Percentiles rank a stretch among this genome's conserved stretches.
Evolutionary conservation across 2,888 invertebrate genomes (phyloP).

Genomic region (Orgyia antiqua): DNA sequence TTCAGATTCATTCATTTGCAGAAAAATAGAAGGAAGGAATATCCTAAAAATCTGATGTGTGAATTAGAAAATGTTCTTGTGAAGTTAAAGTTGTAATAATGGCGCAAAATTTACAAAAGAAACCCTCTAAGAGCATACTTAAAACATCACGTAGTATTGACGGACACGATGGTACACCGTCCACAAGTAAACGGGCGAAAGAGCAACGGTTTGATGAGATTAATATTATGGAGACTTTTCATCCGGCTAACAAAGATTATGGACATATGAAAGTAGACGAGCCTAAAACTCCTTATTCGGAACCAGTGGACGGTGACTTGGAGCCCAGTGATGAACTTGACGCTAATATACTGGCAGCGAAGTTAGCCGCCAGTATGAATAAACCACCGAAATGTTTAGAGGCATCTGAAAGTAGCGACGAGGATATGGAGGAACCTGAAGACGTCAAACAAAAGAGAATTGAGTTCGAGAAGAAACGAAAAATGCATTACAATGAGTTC

Average conservation of each 20-base stretch:
- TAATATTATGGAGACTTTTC: conserved; percentile 98
- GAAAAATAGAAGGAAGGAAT: too few relatives aligned
- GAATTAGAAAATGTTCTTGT: conserved; percentile 37
- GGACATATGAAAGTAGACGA: conserved; percentile 99
- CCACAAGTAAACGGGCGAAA: conserved; percentile 70
- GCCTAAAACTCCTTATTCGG: conserved; percentile 94
- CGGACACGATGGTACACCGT: conserved; percentile 72
- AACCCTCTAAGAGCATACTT: conserved; percentile 93
- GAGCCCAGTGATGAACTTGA: conserved; percentile 80
- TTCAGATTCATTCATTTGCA: conserved; percentile 4
- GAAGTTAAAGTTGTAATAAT: conserved; percentile 58
- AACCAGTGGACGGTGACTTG: conserved; percentile 79
- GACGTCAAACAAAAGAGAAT: conserved; percentile 82
- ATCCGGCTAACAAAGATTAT: conserved; percentile 98
- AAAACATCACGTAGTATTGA: conserved; percentile 96
- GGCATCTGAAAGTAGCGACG: conserved; percentile 76
- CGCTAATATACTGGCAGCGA: conserved; percentile 87
- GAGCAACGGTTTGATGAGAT: conserved; percentile 97
- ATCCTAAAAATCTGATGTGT: conserved; percentile 16
- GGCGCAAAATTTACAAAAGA: conserved; percentile 89
- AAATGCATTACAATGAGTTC: conserved; percentile 98
- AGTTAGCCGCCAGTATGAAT: conserved; percentile 78
- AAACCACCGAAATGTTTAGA: conserved; percentile 68
- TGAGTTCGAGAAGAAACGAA: conserved; percentile 94
- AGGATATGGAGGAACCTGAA: conserved; percentile 78